Evolutionary conservation across 2,888 invertebrate genomes (phyloP), one percentile per base, ranked within the genome.

Genomic region (Steinernema hermaphroditum): DNA sequence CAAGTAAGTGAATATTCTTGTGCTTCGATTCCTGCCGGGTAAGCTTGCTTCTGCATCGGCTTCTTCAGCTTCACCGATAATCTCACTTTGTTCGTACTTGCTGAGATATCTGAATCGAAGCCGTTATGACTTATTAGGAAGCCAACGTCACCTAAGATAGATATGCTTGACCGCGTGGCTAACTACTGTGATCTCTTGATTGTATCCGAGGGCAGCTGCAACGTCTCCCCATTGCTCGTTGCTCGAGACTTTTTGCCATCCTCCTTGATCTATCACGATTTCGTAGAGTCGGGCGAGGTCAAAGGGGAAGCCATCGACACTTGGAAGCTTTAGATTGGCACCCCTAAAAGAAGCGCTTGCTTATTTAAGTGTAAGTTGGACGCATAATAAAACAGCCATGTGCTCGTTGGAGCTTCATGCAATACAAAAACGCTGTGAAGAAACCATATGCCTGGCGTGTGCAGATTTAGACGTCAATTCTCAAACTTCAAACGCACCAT

Each of bases 261-360:
- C 97, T 83, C 96, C 96, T 85, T 93, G 91, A 78, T 92, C 92
- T 83, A 93, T 94, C 70, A 97, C 96, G 87, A 94, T 91, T 83
- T 91, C 92, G 89, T 96, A 97, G 81, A 97, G 91, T 77, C 92
- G 91, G 89, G 92, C 94, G 81, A 97, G 90, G 90, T 97, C 96
- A 86, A 97, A 91, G 88, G 93, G 93, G 85, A 92, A 91, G 74
- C 96, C 95, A 89, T 93, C 93, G 76, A 96, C 92, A 87, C 91
- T 90, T 1, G 93, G 92, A 37, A 90, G 88, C 84, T 91, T 91
- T 24, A 85, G 71, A 16, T 77, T 77, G 24, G 78, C 78, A 54
- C 76, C 78, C 83, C 83, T 83, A 70, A 19, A n/a, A n/a, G n/a
- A n/a, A n/a, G n/a, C n/a, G n/a, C n/a, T n/a, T n/a, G n/a, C n/a